These are phyloP conservation scores for Acrobasis repandana DNA, from an alignment of 2,888 invertebrate species.

Conservation along the genomic window DNA sequence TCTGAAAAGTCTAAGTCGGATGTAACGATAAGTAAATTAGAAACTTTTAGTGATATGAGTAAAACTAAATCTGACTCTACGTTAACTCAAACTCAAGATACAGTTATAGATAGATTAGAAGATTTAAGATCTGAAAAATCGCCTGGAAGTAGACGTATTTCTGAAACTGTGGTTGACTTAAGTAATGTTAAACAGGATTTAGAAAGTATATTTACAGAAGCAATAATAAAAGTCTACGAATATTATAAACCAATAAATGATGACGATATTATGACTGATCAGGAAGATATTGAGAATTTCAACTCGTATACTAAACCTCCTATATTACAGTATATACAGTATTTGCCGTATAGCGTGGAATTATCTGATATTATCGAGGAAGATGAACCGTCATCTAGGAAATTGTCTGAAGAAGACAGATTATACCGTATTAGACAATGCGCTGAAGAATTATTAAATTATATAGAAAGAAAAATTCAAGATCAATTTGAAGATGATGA, in stretches of 20 bases:
- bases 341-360: conserved; percentile 67
- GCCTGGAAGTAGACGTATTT: conserved; percentile 59
- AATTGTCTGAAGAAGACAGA: conserved; percentile 52
- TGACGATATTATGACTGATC: conserved; percentile 70
- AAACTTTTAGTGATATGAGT: conserved; percentile 72
- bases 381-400: conserved; percentile 68
- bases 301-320: conserved; percentile 70
- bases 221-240: conserved; percentile 52
- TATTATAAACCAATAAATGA: conserved; percentile 45
- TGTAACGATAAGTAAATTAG: conserved; percentile 70
- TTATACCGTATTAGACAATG: conserved; percentile 47
- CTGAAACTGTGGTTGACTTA: conserved; percentile 70
- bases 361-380: conserved; percentile 75
- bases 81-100: conserved; percentile 72
- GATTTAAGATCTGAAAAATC: conserved; percentile 48
- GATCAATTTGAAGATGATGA: conserved; percentile 51
- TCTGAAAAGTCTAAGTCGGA: conserved; percentile 77
- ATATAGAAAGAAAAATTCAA: conserved; percentile 64
- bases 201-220: conserved; percentile 67
- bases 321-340: conserved; percentile 52
- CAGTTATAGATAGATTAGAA: conserved; percentile 66
- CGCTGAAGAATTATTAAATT: conserved; percentile 62
- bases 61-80: conserved; percentile 78
- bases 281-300: conserved; percentile 71
- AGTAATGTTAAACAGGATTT: conserved; percentile 70